These are phyloP conservation scores for Picathartes gymnocephalus DNA, from an alignment of 2,113 vertebrate species.

Conservation along the genomic window DNA sequence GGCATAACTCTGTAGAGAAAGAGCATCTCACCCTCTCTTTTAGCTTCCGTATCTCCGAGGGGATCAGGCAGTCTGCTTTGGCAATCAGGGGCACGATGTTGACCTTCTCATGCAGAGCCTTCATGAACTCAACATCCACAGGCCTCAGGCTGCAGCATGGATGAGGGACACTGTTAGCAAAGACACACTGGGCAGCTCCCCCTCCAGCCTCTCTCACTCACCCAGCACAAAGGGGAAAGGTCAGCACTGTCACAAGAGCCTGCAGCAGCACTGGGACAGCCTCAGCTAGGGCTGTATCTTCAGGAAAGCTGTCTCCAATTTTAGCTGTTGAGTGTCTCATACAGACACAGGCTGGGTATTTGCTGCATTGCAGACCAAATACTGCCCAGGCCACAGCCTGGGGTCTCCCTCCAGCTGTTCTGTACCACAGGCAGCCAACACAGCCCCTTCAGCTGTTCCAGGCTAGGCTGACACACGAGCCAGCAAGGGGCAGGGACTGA, in stretches of 20 bases:
- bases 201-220: not conserved
- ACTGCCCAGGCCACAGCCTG: not conserved
- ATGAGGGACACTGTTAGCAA: not conserved
- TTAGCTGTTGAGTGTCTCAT: not conserved
- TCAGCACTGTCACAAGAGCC: not conserved
- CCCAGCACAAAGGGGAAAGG: not conserved
- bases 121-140: slow-evolving; percentile 97
- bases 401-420: not conserved
- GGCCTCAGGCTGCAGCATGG: slow-evolving; percentile 82
- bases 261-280: not conserved
- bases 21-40: slow-evolving; percentile 88
- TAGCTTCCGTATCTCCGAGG: slow-evolving; percentile 92
- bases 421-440: not conserved
- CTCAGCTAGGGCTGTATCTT: not conserved
- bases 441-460: not conserved
- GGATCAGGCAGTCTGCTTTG: slow-evolving; percentile 94
- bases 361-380: not conserved
- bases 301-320: not conserved
- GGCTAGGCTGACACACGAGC: not conserved
- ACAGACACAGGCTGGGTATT: not conserved
- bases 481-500: not conserved
- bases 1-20: not conserved
- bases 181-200: not conserved
- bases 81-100: slow-evolving; percentile 96
- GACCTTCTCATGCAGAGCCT: slow-evolving; percentile 95